Percentiles rank a stretch among this genome's conserved stretches.
These are phyloP conservation scores for Eulemur coronatus DNA, from an alignment of 2,797 vertebrate genomes.

Conservation along the genomic window DNA sequence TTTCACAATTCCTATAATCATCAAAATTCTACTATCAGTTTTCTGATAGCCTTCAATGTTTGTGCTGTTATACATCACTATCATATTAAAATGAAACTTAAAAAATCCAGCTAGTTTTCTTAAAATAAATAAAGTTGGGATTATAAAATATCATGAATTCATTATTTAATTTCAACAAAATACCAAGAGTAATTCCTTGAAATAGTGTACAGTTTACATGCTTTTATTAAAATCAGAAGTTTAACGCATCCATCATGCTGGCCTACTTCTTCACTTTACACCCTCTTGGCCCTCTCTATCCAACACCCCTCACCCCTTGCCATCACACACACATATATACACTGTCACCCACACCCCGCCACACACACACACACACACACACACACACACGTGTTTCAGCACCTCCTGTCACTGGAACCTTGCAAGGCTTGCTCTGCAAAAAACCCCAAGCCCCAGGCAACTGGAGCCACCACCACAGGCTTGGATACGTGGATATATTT, in stretches of 20 bases:
- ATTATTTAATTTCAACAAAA: constrained; percentile 1
- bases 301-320: background rate
- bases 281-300: background rate
- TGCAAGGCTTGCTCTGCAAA: background rate
- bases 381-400: background rate
- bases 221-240: background rate
- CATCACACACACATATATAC: too few relatives aligned
- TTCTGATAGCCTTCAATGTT: background rate
- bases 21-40: background rate
- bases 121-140: constrained; percentile 17
- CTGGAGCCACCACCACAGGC: background rate
- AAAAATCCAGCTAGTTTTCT: background rate
- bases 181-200: background rate
- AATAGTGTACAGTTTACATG: background rate
- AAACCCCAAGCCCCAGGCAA: background rate
- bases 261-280: background rate
- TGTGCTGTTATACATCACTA: background rate
- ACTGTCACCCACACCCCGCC: too few relatives aligned
- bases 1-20: background rate
- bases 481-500: background rate
- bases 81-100: background rate
- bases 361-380: background rate
- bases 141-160: background rate
- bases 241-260: background rate
- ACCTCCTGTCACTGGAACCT: background rate